These are phyloP conservation scores for Peromyscus leucopus DNA, from an alignment of 2,113 vertebrate species.

Conservation along the genomic window DNA sequence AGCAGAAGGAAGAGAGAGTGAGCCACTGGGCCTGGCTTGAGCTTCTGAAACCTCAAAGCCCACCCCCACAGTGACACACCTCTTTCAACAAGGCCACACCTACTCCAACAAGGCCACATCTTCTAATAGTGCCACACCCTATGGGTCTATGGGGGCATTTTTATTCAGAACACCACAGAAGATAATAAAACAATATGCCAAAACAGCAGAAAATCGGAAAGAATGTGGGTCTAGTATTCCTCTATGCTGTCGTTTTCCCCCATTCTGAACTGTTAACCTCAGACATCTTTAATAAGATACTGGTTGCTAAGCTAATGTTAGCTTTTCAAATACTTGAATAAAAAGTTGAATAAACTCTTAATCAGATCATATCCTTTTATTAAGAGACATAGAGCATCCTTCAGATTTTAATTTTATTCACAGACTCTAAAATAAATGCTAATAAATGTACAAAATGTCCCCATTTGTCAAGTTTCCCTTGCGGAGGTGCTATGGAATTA, in stretches of 20 bases:
- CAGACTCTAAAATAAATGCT: conserved; percentile 40
- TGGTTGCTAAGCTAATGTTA: conserved; percentile 19
- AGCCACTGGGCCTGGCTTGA: not conserved
- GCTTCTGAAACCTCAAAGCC: not conserved
- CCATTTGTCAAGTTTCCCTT: conserved; percentile 41
- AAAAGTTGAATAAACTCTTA: not conserved
- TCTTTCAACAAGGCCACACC: not conserved
- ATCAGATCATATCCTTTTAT: not conserved
- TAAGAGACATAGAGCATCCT: conserved; percentile 9
- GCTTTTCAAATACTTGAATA: conserved; percentile 34
- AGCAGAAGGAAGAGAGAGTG: too few relatives aligned
- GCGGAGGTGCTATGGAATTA: not conserved
- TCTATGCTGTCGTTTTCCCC: not conserved
- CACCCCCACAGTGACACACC: not conserved
- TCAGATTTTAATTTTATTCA: conserved; percentile 63
- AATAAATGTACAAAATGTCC: not conserved
- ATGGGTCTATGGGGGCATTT: not conserved
- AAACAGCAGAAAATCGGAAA: conserved; percentile 44
- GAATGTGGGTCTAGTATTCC: not conserved
- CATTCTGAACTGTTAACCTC: not conserved
- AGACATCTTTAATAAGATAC: conserved; percentile 10
- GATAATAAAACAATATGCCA: not conserved
- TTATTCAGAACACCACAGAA: not conserved
- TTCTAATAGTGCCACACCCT: not conserved
- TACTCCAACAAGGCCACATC: not conserved